phyloP scores from a whole-genome alignment of 2,888 invertebrate species.

The Eudemis profundana region DNA sequence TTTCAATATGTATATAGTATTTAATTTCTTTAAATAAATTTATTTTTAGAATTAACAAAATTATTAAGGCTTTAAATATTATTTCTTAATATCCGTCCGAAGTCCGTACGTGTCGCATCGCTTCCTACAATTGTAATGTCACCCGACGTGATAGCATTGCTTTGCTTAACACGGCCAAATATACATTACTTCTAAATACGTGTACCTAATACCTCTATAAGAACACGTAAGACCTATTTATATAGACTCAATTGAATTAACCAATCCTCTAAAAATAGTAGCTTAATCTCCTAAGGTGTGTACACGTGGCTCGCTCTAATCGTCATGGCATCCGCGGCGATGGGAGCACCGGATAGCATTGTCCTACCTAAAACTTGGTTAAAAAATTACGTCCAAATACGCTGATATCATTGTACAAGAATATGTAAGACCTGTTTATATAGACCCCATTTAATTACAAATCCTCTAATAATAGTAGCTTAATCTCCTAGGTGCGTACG shows the following conservation, averaged over 20 bases:
- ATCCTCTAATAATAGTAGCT: constrained; percentile 25
- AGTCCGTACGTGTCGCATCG: no score
- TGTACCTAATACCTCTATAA: no score
- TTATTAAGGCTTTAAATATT: no score
- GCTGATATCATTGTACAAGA: no score
- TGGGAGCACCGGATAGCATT: constrained; percentile 42
- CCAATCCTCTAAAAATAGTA: constrained; percentile 25
- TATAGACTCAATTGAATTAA: constrained; percentile 18
- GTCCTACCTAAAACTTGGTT: no score
- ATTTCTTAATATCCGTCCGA: no score
- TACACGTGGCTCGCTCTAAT: constrained; percentile 16
- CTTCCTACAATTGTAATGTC: constrained; percentile 29
- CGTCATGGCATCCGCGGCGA: constrained; percentile 31
- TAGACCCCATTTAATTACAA: constrained; percentile 19
- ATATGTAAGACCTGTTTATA: neutral
- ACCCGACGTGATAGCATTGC: constrained; percentile 39
- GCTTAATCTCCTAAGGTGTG: constrained; percentile 26
- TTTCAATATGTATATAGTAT: no score
- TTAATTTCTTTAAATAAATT: no score
- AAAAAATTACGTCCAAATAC: no score
- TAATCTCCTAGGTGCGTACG: constrained; percentile 26
- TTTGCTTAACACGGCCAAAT: neutral
- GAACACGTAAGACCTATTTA: neutral
- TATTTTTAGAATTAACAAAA: no score
- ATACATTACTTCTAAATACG: neutral